Conservation (phyloP, 2,113 vertebrate species). For the Catagonus wagneri region DNA sequence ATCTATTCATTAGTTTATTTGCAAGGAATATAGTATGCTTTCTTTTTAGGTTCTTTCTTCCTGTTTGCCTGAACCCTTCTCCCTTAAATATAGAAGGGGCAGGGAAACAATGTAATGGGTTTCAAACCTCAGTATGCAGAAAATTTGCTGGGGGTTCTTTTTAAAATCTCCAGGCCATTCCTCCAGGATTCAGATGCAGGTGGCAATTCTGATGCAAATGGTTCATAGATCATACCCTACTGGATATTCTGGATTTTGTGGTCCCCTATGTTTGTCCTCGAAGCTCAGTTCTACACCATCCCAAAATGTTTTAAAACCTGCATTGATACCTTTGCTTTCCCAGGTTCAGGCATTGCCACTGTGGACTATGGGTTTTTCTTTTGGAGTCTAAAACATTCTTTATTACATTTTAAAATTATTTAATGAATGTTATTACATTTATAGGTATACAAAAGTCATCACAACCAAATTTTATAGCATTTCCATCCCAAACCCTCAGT, state of each 20-base stretch:
- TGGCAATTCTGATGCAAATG: fast-evolving
- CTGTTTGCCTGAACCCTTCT: not conserved
- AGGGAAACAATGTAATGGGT: not conserved
- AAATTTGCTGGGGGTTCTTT: not conserved
- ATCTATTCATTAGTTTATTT: not conserved
- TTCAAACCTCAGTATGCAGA: not conserved
- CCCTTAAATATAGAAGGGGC: not conserved
- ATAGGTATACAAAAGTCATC: no score
- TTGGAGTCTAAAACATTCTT: no score
- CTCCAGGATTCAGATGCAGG: not conserved
- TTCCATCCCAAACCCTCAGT: no score
- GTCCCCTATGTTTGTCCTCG: fast-evolving
- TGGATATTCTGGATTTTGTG: not conserved
- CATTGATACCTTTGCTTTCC: not conserved
- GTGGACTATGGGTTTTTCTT: not conserved
- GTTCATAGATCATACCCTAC: not conserved
- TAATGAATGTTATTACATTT: no score
- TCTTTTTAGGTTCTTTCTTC: not conserved
- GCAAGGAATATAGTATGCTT: not conserved
- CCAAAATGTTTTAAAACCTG: not conserved
- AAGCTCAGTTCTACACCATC: not conserved
- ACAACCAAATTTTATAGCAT: no score
- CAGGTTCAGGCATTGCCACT: not conserved
- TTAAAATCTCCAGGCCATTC: not conserved
- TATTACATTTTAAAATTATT: no score